Evolutionary conservation across 2,797 vertebrate genomes (phyloP).

Genomic region (Heterohyrax brucei): DNA sequence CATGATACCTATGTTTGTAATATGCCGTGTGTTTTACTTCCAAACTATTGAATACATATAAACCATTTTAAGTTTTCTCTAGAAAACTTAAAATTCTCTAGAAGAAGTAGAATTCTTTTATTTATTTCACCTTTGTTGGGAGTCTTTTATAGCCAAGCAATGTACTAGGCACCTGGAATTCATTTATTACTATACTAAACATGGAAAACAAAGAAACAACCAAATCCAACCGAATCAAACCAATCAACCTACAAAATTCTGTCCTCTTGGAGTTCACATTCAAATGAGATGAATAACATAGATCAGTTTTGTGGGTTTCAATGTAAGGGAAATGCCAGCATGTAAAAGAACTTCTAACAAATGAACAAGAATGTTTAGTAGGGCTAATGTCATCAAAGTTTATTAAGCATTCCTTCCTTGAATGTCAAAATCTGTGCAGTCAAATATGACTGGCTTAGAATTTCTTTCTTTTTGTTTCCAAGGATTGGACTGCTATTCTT

Average conservation of each 20-base stretch:
- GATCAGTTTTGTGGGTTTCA: constrained; percentile 33
- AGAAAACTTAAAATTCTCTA: not conserved
- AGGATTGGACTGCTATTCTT: not conserved
- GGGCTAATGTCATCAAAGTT: not conserved
- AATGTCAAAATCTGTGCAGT: not conserved
- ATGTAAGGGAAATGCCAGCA: constrained; percentile 3
- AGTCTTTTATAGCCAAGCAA: not conserved
- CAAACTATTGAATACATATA: constrained; percentile 6
- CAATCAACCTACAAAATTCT: not conserved
- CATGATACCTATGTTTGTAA: not conserved
- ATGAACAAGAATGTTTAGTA: not conserved
- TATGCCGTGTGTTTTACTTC: not conserved
- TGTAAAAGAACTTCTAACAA: not conserved
- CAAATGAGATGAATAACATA: not conserved
- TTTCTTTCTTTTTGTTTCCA: constrained; percentile 19
- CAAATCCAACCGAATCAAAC: not conserved
- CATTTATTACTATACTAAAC: constrained; percentile 34
- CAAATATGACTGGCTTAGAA: not conserved
- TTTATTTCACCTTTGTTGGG: constrained; percentile 52
- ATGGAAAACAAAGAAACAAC: not conserved
- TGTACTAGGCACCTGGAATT: not conserved
- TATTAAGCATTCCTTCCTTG: too few species aligned
- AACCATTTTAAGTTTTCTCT: not conserved
- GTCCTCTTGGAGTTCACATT: not conserved
- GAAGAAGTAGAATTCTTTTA: constrained; percentile 11